Evolutionary conservation across 2,888 invertebrate species (phyloP).

Genomic region (Proisotoma minuta): DNA sequence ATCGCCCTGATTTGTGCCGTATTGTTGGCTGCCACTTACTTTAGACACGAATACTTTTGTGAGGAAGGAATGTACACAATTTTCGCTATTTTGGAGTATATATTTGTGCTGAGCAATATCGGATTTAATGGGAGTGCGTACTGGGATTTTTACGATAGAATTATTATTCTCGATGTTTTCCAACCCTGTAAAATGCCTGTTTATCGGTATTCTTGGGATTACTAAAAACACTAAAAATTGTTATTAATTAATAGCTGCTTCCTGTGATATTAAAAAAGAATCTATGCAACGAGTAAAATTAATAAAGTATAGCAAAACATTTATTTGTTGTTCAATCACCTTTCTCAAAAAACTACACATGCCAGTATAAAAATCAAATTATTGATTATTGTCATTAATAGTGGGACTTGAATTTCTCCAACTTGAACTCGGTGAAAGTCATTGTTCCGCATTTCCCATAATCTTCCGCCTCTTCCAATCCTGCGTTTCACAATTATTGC

Average conservation of each 20-base stretch:
- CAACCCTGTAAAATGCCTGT: conserved; percentile 18
- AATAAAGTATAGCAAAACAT: background rate
- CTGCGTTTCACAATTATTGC: conserved; percentile 3
- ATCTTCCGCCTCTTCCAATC: conserved; percentile 22
- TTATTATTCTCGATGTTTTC: conserved; percentile 33
- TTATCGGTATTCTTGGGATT: conserved; percentile 1
- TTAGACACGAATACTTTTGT: conserved; percentile 31
- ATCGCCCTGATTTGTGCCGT: conserved; percentile 20
- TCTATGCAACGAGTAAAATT: too few species aligned
- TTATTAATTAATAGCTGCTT: background rate
- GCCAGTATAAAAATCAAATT: background rate
- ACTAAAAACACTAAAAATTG: background rate
- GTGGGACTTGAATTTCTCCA: conserved; percentile 29
- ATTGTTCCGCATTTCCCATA: conserved; percentile 28
- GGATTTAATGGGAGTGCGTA: conserved; percentile 83
- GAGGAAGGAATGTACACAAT: conserved; percentile 68
- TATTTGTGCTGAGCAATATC: conserved; percentile 88
- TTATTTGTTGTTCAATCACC: background rate
- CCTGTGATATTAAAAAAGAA: background rate
- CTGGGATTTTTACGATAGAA: conserved; percentile 68
- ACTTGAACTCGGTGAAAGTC: conserved; percentile 35
- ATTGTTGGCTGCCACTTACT: conserved; percentile 23
- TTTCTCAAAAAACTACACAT: background rate
- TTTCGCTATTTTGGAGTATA: conserved; percentile 85
- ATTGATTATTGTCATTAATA: conserved; percentile 13